A percentile compares a stretch with the other conserved stretches of the same genome.
Evolutionary conservation across 37 sponge, comb jelly and placozoan genomes (phyloP).

Genomic region (Ephydatia muelleri): DNA sequence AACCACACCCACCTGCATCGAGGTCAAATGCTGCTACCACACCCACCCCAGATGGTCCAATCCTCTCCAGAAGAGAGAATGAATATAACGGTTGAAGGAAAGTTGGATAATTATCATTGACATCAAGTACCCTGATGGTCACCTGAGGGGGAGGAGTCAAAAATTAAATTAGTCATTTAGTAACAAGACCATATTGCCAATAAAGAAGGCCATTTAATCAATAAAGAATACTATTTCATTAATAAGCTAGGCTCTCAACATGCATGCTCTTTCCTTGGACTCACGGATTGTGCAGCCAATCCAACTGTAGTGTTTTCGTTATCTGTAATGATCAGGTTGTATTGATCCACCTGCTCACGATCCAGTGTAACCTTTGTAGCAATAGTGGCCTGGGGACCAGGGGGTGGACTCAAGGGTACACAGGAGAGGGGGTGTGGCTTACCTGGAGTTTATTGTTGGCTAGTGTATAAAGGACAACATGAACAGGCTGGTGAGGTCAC

Average conservation of each 20-base stretch:
- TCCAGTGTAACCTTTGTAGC: not conserved
- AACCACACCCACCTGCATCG: constrained; percentile 24
- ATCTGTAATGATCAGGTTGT: constrained; percentile 3
- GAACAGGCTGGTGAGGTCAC: not conserved
- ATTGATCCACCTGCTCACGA: not conserved
- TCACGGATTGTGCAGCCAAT: not conserved
- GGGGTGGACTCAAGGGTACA: not conserved
- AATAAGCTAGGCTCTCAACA: not conserved
- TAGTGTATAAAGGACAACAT: too few species aligned
- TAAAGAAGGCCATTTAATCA: not conserved
- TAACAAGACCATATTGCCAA: too few species aligned
- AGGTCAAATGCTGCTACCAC: constrained; percentile 30
- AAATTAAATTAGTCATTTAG: not conserved
- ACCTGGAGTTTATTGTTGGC: too few species aligned
- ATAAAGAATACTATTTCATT: not conserved
- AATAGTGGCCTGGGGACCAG: not conserved
- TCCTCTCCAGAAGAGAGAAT: constrained; percentile 37
- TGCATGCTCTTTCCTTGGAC: too few species aligned
- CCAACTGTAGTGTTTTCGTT: not conserved
- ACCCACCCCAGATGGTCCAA: constrained; percentile 14
- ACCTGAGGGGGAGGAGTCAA: constrained; percentile 9
- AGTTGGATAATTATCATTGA: constrained; percentile 56
- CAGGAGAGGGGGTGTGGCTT: not conserved
- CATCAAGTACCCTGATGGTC: constrained; percentile 44
- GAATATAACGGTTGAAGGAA: not conserved